A percentile compares a stretch with the other conserved stretches of the same genome.
Evolutionary conservation across 2,113 vertebrate genomes (phyloP).

Genomic region (Eidolon helvum): DNA sequence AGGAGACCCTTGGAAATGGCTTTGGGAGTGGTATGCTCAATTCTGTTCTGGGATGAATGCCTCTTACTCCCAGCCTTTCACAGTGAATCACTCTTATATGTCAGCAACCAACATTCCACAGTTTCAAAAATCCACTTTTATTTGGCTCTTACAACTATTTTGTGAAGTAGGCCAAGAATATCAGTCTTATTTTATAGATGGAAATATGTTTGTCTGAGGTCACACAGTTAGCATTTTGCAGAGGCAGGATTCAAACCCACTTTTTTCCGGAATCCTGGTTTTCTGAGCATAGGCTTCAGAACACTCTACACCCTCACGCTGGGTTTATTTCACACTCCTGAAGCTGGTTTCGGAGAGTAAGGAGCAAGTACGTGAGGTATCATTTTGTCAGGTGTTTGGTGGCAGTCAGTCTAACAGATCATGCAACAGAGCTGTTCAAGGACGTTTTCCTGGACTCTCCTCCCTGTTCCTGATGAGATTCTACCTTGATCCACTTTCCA

Average conservation of each 20-base stretch:
- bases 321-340: not conserved
- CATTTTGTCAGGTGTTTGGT: not conserved
- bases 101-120: not conserved
- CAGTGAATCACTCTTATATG: not conserved
- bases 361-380: not conserved
- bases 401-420: not conserved
- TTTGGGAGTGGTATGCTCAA: not conserved
- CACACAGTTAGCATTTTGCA: not conserved
- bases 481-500: not conserved
- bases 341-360: not conserved
- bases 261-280: not conserved
- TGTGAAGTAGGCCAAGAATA: constrained; percentile 1
- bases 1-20: not conserved
- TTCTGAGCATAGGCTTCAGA: not conserved
- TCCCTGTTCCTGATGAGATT: not conserved
- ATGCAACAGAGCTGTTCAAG: not conserved
- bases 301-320: not conserved
- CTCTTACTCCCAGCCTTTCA: not conserved
- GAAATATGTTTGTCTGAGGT: constrained; percentile 14
- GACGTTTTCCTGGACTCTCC: not conserved
- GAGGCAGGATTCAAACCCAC: not conserved
- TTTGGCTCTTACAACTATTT: not conserved
- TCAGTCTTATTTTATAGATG: constrained; percentile 29
- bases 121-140: not conserved
- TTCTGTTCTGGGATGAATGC: not conserved